Conservation (phyloP, 2,797 vertebrate genomes). For the Lemur catta region DNA sequence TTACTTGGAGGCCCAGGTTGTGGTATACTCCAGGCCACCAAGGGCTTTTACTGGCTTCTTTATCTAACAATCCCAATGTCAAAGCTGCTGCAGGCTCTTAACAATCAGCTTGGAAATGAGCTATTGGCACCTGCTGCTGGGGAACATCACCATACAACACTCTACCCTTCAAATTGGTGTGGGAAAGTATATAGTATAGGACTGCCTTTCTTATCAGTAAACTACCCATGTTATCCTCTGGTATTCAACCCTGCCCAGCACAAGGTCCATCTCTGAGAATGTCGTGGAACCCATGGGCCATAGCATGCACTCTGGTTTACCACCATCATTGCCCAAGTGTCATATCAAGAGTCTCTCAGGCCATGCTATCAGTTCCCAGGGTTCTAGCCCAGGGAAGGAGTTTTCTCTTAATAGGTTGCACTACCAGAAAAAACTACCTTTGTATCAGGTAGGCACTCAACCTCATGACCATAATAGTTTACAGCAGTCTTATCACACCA, state of each 20-base stretch:
- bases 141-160: background rate
- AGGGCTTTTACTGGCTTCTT: background rate
- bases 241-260: background rate
- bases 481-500: background rate
- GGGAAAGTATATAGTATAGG: no score
- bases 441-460: background rate
- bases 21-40: background rate
- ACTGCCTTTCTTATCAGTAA: background rate
- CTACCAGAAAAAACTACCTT: background rate
- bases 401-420: no score
- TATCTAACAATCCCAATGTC: background rate
- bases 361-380: background rate
- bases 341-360: background rate
- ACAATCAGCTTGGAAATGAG: background rate
- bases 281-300: background rate
- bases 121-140: background rate
- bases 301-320: background rate
- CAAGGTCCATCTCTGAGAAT: background rate
- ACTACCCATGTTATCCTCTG: background rate
- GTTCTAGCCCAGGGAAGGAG: background rate
- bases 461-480: background rate
- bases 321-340: background rate
- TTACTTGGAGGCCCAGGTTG: background rate
- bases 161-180: background rate
- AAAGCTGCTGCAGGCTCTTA: background rate